Conservation (phyloP, 2,113 vertebrate species). For the Ia io region DNA sequence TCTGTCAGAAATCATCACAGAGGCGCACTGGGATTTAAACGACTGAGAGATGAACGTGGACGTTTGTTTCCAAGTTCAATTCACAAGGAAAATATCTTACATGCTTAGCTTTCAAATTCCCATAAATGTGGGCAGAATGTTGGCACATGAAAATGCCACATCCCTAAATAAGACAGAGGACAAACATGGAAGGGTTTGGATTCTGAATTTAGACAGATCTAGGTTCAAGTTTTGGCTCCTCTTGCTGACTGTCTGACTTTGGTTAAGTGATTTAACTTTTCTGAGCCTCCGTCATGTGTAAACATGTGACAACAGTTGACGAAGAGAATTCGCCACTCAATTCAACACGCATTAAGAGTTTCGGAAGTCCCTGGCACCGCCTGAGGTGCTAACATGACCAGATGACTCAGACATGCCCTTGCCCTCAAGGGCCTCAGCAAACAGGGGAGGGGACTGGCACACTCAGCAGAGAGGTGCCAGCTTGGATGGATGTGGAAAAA, state of each 20-base stretch:
- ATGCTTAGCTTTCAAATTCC: slow-evolving; percentile 28
- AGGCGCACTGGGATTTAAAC: slow-evolving; percentile 1
- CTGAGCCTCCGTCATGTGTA: not conserved
- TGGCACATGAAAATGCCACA: not conserved
- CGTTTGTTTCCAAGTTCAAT: not conserved
- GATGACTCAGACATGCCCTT: not conserved
- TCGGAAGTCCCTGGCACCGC: not conserved
- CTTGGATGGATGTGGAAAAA: not conserved
- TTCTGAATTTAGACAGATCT: slow-evolving; percentile 27
- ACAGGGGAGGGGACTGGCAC: not conserved
- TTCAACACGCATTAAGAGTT: not conserved
- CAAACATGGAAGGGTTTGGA: not conserved
- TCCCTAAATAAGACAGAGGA: not conserved
- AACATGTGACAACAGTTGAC: not conserved
- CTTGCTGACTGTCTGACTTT: not conserved
- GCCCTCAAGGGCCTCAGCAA: not conserved
- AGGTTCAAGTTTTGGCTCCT: not conserved
- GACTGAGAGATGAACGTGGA: not conserved
- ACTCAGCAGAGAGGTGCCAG: not conserved
- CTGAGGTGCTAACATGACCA: not conserved
- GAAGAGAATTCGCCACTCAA: not conserved
- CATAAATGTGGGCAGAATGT: slow-evolving; percentile 12
- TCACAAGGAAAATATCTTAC: slow-evolving; percentile 29
- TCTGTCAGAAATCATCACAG: not conserved
- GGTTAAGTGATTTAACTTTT: not conserved